phyloP scores from a whole-genome alignment of 2,797 vertebrate genomes.

The Pseudochirops corinnae region DNA sequence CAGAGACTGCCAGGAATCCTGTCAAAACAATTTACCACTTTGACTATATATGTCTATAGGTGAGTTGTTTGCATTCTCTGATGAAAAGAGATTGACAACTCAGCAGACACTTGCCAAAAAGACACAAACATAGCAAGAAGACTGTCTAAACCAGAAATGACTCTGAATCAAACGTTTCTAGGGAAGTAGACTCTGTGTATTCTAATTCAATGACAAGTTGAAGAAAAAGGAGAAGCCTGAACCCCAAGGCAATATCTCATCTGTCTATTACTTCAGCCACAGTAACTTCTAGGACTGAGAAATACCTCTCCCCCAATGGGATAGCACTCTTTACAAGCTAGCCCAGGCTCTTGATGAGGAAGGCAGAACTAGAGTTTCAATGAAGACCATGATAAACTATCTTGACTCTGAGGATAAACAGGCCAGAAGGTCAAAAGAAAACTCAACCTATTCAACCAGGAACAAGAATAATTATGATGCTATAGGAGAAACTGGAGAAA shows the following conservation, averaged over 20 bases:
- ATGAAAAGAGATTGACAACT: background rate
- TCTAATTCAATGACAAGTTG: background rate
- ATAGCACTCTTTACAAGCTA: background rate
- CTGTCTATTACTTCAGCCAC: background rate
- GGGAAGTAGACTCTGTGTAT: background rate
- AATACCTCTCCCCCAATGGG: background rate
- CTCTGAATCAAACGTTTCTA: background rate
- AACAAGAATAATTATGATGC: background rate
- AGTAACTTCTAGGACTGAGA: background rate
- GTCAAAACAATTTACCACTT: background rate
- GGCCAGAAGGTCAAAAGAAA: background rate
- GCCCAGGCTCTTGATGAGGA: background rate
- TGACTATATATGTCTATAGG: background rate
- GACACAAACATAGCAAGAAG: background rate
- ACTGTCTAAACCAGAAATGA: background rate
- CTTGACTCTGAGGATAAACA: background rate
- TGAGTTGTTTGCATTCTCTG: background rate
- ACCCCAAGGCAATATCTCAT: background rate
- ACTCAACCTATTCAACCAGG: background rate
- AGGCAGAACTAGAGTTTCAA: background rate
- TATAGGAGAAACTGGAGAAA: background rate
- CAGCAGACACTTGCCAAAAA: background rate
- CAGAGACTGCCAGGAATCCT: background rate
- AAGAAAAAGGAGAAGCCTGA: background rate
- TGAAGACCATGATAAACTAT: background rate